phyloP scores from a whole-genome alignment of 2,113 vertebrate species.

The Passer montanus region DNA sequence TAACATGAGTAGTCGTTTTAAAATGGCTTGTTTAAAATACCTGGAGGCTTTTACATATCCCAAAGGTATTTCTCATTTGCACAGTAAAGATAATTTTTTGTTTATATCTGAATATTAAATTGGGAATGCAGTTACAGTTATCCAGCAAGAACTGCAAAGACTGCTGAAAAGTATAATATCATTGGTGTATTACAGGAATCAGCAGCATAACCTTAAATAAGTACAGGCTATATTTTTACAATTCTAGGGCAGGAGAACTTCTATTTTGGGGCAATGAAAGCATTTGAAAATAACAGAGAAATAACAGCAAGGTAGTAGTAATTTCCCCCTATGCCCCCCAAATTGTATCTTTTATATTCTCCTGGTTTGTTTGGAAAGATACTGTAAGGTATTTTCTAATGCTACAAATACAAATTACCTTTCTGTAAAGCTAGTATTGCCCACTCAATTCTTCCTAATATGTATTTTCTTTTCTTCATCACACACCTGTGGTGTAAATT shows the following conservation, averaged over 20 bases:
- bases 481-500: not conserved
- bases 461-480: not conserved
- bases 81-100: conserved; percentile 76
- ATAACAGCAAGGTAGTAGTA: not conserved
- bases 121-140: conserved; percentile 46
- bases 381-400: not conserved
- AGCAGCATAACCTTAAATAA: conserved; percentile 18
- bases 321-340: not conserved
- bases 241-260: conserved; percentile 43
- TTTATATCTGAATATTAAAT: conserved; percentile 76
- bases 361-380: not conserved
- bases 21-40: conserved; percentile 73
- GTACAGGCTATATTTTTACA: conserved; percentile 21
- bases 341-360: not conserved
- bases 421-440: not conserved
- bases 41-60: conserved; percentile 73
- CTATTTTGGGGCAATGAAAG: conserved; percentile 52
- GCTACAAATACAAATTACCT: not conserved
- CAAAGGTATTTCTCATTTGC: conserved; percentile 77
- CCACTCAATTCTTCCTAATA: not conserved
- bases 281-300: conserved; percentile 18
- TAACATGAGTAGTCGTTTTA: conserved; percentile 60
- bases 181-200: conserved; percentile 35
- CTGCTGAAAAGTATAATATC: conserved; percentile 58
- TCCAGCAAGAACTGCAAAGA: conserved; percentile 62